Evolutionary conservation across 2,113 vertebrate genomes (phyloP), one percentile per base, ranked within the genome.

Genomic region (Mobula hypostoma): DNA sequence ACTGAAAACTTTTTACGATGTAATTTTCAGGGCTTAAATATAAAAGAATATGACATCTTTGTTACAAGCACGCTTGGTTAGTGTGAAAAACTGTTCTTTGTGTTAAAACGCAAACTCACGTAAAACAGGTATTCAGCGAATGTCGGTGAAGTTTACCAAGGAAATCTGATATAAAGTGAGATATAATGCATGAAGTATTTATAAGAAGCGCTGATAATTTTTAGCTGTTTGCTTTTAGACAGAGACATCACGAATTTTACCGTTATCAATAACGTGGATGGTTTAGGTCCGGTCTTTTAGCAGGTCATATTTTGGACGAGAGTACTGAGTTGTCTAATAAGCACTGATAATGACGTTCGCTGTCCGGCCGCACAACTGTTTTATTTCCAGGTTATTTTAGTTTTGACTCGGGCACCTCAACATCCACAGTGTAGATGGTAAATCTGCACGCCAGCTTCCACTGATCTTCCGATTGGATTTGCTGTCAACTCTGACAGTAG

Each of bases 1-100:
- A 74, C 68, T 48, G 91, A 70, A 93, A 93, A 93, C 91, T 93
- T 93, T 36, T 93, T 74, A 40, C 68, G 40, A 2, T 68, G n/a
- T 66, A 66, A 63, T 63, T 88, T 56, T 88, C n/a, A 36, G 15
- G 85, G 17, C 66, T 90, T 36, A 90, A 17, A 8, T 32, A 61
- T n/a, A 29, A 90, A 32, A 29, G n/a, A 32, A 32, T 90, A 7
- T 24, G 7, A 32, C 32, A 36, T 68, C 19, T 61, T 90, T 68
- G 85, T 66, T 19, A n/a, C 5, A 66, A 32, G 48, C 29, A 5
- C 85, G 61, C 85, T 5, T 66, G 29, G 19, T 32, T 66, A 17
- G n/a, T 14, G 27, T 14, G 15, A 66, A 32, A 66, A 29, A 19
- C 36, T 27, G 32, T 36, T 36, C 2, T 93, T 72, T 93, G 36